phyloP scores from a whole-genome alignment of 2,888 invertebrate species.

The Morinoia aosen region DNA sequence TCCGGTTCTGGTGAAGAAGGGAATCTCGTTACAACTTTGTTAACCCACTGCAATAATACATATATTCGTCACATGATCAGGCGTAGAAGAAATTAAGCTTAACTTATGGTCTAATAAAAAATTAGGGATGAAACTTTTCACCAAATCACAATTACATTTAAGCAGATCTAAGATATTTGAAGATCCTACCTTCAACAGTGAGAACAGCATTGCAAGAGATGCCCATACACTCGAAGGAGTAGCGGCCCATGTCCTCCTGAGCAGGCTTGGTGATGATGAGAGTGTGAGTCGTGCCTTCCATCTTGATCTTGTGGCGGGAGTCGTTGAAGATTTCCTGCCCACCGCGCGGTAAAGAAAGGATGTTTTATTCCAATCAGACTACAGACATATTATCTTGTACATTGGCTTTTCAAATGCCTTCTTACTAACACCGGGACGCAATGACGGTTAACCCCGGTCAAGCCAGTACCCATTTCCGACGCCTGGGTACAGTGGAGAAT shows the following conservation, averaged over 20 bases:
- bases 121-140: too few species aligned
- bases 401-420: too few species aligned
- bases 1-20: slow-evolving; percentile 86
- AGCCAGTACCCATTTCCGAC: too few species aligned
- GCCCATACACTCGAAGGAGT: slow-evolving; percentile 94
- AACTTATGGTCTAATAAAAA: too few species aligned
- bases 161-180: background rate
- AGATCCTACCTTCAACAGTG: slow-evolving; percentile 84
- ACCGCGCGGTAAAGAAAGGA: background rate
- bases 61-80: background rate
- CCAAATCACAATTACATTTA: background rate
- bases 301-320: slow-evolving; percentile 95
- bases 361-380: too few species aligned
- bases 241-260: slow-evolving; percentile 97
- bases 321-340: slow-evolving; percentile 93
- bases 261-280: slow-evolving; percentile 91
- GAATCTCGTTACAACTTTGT: background rate
- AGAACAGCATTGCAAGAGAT: slow-evolving; percentile 90
- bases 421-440: too few species aligned
- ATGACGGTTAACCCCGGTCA: too few species aligned
- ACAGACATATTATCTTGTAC: too few species aligned
- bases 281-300: slow-evolving; percentile 91
- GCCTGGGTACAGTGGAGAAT: too few species aligned
- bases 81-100: too few species aligned
- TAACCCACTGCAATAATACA: background rate